Conservation (phyloP, 2,888 invertebrate species). For the Drosophila limbata region DNA sequence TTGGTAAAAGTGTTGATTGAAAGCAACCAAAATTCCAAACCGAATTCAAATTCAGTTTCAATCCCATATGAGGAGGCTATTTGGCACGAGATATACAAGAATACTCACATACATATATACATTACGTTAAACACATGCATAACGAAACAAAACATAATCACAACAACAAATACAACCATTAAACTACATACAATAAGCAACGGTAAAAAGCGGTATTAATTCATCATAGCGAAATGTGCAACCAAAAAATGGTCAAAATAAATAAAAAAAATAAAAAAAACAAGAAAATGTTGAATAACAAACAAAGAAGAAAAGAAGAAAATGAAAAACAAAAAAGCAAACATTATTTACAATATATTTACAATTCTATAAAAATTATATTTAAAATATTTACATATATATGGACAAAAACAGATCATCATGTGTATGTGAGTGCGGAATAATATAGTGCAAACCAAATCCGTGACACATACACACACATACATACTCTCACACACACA, state of each 20-base stretch:
- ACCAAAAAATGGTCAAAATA: constrained; percentile 59
- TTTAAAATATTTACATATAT: constrained; percentile 81
- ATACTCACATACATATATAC: constrained; percentile 29
- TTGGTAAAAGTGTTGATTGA: constrained; percentile 7
- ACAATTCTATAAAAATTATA: constrained; percentile 79
- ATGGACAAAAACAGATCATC: constrained; percentile 61
- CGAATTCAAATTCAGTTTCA: background rate
- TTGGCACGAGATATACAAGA: constrained; percentile 22
- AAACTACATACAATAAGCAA: constrained; percentile 69
- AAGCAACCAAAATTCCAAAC: background rate
- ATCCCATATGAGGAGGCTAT: constrained; percentile 12
- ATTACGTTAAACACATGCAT: constrained; percentile 49
- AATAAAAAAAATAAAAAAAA: constrained; percentile 40
- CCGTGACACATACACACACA: constrained; percentile 29
- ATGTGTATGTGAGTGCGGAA: constrained; percentile 42
- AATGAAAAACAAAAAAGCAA: constrained; percentile 60
- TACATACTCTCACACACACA: constrained; percentile 29
- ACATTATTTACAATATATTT: constrained; percentile 80
- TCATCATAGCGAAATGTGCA: constrained; percentile 71
- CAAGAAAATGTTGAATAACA: constrained; percentile 46
- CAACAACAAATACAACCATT: constrained; percentile 55
- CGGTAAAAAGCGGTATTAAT: constrained; percentile 66
- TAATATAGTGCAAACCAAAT: constrained; percentile 44
- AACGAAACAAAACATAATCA: constrained; percentile 58
- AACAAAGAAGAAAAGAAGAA: constrained; percentile 31